phyloP scores from a whole-genome alignment of 2,797 vertebrate genomes.

The Ctenochaetus hawaiiensis region DNA sequence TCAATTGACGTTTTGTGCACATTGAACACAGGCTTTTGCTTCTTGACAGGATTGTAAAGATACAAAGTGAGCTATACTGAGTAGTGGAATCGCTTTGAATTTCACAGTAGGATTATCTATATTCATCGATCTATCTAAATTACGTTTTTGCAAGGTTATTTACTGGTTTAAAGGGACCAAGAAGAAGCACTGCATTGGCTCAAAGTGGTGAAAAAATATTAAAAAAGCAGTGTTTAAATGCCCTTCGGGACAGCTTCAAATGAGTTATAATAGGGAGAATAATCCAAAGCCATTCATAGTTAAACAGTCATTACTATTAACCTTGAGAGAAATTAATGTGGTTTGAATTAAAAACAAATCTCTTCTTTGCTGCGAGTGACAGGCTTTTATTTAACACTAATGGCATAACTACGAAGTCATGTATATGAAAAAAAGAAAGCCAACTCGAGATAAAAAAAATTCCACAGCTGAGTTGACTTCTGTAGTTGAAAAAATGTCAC shows the following conservation, averaged over 20 bases:
- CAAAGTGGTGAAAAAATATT: not conserved
- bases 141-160: not conserved
- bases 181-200: not conserved
- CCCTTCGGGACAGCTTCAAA: not conserved
- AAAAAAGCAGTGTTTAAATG: not conserved
- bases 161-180: not conserved
- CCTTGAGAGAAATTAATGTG: not conserved
- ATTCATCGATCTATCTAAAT: not conserved
- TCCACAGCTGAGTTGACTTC: not conserved
- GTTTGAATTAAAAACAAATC: not conserved
- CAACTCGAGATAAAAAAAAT: not conserved
- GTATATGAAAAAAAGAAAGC: not conserved
- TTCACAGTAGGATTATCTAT: not conserved
- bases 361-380: not conserved
- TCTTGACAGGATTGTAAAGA: not conserved
- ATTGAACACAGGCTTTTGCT: not conserved
- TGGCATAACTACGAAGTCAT: not conserved
- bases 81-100: not conserved
- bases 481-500: not conserved
- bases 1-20: not conserved
- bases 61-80: not conserved
- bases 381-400: conserved; percentile 13
- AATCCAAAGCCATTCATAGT: conserved; percentile 21
- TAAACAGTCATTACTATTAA: conserved; percentile 18
- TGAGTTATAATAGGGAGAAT: conserved; percentile 2